phyloP scores from a whole-genome alignment of 2,888 invertebrate species.

The Hypomecis atomaria region DNA sequence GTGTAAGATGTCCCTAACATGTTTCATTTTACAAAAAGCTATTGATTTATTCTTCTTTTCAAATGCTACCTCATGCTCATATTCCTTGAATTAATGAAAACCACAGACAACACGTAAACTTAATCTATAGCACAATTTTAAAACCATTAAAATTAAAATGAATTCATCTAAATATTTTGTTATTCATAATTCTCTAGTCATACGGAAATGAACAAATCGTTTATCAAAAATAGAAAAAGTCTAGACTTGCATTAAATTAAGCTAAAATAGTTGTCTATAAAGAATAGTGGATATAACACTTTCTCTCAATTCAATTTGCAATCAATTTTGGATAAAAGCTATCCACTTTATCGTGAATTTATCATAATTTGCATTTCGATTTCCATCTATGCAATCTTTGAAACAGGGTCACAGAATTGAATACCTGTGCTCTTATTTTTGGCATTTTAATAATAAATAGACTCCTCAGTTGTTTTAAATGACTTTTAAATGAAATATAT shows the following conservation, averaged over 20 bases:
- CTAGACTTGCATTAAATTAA: not conserved
- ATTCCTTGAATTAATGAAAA: too few species aligned
- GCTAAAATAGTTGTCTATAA: not conserved
- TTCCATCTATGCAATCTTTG: conserved; percentile 1
- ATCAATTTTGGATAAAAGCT: conserved; percentile 5
- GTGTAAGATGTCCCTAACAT: too few species aligned
- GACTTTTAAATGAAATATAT: too few species aligned
- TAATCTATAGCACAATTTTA: too few species aligned
- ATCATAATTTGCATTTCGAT: conserved; percentile 10
- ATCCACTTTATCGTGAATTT: conserved; percentile 10
- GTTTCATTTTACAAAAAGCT: too few species aligned
- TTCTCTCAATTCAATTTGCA: conserved; percentile 17
- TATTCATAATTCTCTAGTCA: not conserved
- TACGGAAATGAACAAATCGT: not conserved
- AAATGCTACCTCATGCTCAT: too few species aligned
- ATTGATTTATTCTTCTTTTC: too few species aligned
- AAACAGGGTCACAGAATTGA: conserved; percentile 1
- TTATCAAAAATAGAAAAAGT: not conserved
- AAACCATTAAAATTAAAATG: too few species aligned
- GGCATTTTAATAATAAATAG: not conserved
- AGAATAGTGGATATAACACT: conserved; percentile 2
- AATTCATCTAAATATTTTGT: not conserved
- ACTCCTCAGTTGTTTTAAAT: too few species aligned
- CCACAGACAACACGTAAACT: too few species aligned
- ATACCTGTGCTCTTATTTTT: not conserved